These are phyloP conservation scores for Horisme vitalbata DNA, from an alignment of 2,888 invertebrate species.

Conservation along the genomic window DNA sequence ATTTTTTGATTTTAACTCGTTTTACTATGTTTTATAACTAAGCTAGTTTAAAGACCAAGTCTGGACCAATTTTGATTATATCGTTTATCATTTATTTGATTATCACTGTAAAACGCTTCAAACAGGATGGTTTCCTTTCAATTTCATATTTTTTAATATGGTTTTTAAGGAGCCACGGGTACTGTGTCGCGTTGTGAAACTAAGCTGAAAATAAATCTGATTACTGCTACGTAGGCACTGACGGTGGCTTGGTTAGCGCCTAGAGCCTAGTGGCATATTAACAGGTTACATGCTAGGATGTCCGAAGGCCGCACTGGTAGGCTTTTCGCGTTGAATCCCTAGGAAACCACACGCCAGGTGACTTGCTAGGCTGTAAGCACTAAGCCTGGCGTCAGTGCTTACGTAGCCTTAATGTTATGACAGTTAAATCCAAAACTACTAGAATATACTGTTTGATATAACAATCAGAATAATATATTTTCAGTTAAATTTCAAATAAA, in stretches of 20 bases:
- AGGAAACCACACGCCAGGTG: too few relatives aligned
- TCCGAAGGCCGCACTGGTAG: too few relatives aligned
- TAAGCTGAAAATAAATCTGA: conserved; percentile 39
- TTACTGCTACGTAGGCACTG: too few relatives aligned
- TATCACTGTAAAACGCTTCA: conserved; percentile 47
- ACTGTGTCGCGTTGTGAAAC: conserved; percentile 4
- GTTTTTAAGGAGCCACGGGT: conserved; percentile 52
- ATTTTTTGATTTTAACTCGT: conserved; percentile 68
- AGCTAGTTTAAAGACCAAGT: conserved; percentile 50
- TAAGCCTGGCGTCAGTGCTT: too few relatives aligned
- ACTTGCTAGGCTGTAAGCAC: not conserved
- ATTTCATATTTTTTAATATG: conserved; percentile 74
- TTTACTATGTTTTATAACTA: conserved; percentile 51
- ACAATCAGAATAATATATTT: conserved; percentile 21
- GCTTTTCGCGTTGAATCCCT: too few relatives aligned
- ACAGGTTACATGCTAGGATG: too few relatives aligned
- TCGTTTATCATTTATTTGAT: conserved; percentile 74
- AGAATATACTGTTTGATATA: too few relatives aligned
- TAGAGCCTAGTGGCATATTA: too few relatives aligned
- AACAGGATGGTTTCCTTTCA: conserved; percentile 52
- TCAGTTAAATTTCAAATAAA: conserved; percentile 23
- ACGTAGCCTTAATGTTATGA: too few relatives aligned
- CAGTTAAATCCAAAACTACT: too few relatives aligned
- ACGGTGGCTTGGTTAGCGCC: too few relatives aligned
- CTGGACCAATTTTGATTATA: conserved; percentile 47